Conservation (phyloP, 2,888 invertebrate genomes). For the Drosophila nigricruria region DNA sequence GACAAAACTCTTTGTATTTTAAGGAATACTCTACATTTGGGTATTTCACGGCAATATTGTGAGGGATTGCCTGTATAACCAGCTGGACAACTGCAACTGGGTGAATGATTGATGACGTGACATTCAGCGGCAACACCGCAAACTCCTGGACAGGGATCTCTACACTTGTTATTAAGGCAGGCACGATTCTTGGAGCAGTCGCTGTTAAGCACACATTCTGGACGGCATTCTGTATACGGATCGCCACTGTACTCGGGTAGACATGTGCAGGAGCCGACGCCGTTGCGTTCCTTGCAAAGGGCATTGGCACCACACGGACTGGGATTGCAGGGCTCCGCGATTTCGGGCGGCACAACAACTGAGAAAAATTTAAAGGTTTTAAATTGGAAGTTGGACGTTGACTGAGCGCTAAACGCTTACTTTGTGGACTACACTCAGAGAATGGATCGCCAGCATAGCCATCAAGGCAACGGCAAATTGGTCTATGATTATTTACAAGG, state of each 20-base stretch:
- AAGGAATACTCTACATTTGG: constrained; percentile 86
- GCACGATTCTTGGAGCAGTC: constrained; percentile 92
- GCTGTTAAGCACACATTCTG: constrained; percentile 93
- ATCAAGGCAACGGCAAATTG: constrained; percentile 92
- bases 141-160: constrained; percentile 92
- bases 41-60: constrained; percentile 86
- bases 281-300: constrained; percentile 92
- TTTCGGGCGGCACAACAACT: constrained; percentile 86
- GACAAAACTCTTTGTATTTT: neutral
- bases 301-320: constrained; percentile 95
- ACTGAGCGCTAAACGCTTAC: constrained; percentile 84
- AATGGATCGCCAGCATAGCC: constrained; percentile 95
- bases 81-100: constrained; percentile 91
- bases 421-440: constrained; percentile 89
- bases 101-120: constrained; percentile 92
- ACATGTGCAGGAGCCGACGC: constrained; percentile 93
- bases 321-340: constrained; percentile 91
- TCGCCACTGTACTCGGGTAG: constrained; percentile 93
- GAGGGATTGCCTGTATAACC: constrained; percentile 93
- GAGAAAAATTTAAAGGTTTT: constrained; percentile 31
- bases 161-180: constrained; percentile 94
- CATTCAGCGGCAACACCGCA: constrained; percentile 94
- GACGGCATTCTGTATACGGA: constrained; percentile 93
- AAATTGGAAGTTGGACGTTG: neutral
- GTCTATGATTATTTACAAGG: constrained; percentile 92